Conservation (phyloP, 2,888 invertebrate genomes). For the Linnaemya tessellans region DNA sequence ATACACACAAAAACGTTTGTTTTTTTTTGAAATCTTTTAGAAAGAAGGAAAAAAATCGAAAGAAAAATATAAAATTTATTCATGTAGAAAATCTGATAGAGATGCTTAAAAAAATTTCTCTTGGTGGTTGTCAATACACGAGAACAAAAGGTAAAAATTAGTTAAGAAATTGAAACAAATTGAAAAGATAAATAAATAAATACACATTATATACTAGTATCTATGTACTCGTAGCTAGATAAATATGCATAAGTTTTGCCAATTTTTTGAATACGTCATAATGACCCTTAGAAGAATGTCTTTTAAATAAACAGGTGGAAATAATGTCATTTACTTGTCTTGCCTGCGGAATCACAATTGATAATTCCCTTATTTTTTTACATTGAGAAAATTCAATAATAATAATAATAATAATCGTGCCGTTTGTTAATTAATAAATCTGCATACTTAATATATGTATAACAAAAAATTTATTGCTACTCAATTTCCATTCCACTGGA, state of each 20-base stretch:
- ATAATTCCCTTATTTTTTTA: too few species aligned
- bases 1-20: constrained; percentile 17
- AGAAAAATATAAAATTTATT: constrained; percentile 57
- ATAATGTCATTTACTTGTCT: too few species aligned
- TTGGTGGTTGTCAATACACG: constrained; percentile 1
- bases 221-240: neutral
- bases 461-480: too few species aligned
- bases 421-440: too few species aligned
- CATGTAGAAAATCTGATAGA: constrained; percentile 58
- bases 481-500: too few species aligned
- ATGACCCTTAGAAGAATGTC: constrained; percentile 23
- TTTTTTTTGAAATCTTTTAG: neutral
- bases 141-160: neutral
- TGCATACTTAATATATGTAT: too few species aligned
- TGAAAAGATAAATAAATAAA: constrained; percentile 24
- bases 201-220: neutral
- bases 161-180: neutral
- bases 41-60: constrained; percentile 4
- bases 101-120: constrained; percentile 41
- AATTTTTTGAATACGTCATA: constrained; percentile 52
- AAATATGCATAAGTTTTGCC: constrained; percentile 7
- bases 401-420: too few species aligned
- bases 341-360: too few species aligned
- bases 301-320: neutral
- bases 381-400: too few species aligned